phyloP scores from a whole-genome alignment of 2,113 vertebrate species.

The Gulo gulo region DNA sequence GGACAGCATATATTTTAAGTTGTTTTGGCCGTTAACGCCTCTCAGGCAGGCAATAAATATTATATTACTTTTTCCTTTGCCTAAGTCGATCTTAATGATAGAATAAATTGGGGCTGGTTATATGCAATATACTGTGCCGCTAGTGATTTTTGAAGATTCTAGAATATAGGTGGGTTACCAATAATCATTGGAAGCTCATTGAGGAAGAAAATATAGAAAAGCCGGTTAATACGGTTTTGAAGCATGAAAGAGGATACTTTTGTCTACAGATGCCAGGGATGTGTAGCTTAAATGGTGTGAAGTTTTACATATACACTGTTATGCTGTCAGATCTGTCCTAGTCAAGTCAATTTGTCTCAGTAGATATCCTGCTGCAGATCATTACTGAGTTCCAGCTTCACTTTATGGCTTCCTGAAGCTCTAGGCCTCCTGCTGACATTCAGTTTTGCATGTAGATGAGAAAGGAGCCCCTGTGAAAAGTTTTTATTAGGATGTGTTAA shows the following conservation, averaged over 20 bases:
- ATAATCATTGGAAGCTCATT: not conserved
- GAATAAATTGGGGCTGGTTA: not conserved
- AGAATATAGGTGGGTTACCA: not conserved
- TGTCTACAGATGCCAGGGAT: not conserved
- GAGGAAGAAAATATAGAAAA: not conserved
- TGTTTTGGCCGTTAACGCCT: constrained; percentile 39
- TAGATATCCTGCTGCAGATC: constrained; percentile 43
- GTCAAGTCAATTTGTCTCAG: constrained; percentile 42
- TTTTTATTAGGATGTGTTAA: constrained; percentile 55
- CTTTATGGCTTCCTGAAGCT: constrained; percentile 65
- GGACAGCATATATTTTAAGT: constrained; percentile 23
- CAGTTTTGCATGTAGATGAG: constrained; percentile 62
- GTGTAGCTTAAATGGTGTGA: not conserved
- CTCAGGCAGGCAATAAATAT: constrained; percentile 55
- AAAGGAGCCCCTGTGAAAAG: constrained; percentile 56
- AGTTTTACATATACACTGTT: not conserved
- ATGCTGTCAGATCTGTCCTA: constrained; percentile 41
- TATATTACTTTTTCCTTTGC: constrained; percentile 51
- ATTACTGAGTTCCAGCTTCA: constrained; percentile 61
- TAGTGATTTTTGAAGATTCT: not conserved
- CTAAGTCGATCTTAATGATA: not conserved
- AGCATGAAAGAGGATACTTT: constrained; percentile 18
- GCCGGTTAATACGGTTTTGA: not conserved
- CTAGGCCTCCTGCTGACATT: constrained; percentile 65
- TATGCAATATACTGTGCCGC: not conserved